Conservation (phyloP, 2,113 vertebrate species). For the Ictidomys tridecemlineatus region DNA sequence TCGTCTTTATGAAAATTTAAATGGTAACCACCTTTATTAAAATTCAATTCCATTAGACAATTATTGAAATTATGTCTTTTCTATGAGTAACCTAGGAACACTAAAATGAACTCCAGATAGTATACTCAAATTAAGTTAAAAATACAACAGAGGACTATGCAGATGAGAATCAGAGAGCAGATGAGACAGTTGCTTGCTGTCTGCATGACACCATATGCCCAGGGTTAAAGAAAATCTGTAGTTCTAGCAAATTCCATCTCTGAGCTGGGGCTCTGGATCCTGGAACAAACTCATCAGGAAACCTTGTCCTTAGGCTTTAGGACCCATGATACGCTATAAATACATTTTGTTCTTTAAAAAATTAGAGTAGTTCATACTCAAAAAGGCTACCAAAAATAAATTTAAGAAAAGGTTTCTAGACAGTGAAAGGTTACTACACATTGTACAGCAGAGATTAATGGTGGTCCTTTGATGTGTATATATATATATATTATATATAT, state of each 20-base stretch:
- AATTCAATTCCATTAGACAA: neutral
- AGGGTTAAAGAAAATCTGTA: neutral
- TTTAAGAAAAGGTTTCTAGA: neutral
- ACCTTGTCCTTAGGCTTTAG: neutral
- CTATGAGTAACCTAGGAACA: neutral
- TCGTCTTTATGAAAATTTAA: conserved; percentile 49
- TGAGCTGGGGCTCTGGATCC: neutral
- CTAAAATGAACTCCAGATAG: conserved; percentile 33
- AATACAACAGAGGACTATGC: neutral
- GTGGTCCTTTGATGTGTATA: too few species aligned
- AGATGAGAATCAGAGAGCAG: neutral
- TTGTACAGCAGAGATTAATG: neutral
- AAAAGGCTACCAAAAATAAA: neutral
- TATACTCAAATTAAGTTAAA: conserved; percentile 17
- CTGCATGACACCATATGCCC: too few species aligned
- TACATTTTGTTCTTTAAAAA: neutral
- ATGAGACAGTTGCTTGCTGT: neutral
- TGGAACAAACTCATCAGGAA: neutral
- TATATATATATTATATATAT: too few species aligned
- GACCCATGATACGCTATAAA: neutral
- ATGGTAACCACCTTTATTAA: conserved; percentile 4
- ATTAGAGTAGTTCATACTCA: neutral
- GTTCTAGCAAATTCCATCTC: neutral
- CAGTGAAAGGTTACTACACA: neutral
- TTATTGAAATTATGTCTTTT: conserved; percentile 13